phyloP scores from a whole-genome alignment of 1,140 invertebrate genomes.

The Euglossa dilemma region DNA sequence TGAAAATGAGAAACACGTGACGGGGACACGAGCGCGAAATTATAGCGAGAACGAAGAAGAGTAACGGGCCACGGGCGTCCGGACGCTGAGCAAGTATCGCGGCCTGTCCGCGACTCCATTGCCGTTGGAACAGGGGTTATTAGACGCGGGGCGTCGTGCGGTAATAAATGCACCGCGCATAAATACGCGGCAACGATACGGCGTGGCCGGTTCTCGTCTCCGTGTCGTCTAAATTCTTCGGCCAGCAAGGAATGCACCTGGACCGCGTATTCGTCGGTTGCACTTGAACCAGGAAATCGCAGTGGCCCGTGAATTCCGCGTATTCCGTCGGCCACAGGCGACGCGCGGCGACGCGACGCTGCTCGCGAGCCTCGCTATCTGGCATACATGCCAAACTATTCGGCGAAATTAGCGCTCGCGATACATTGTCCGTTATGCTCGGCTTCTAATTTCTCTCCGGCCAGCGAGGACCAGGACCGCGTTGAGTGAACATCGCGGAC shows the following conservation, averaged over 20 bases:
- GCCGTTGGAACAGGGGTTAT: conserved; percentile 38
- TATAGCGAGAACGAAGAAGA: conserved; percentile 2
- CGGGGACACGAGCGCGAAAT: conserved; percentile 16
- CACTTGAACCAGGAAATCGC: conserved; percentile 64
- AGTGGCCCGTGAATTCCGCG: conserved; percentile 19
- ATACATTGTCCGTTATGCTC: not conserved
- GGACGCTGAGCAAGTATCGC: conserved; percentile 26
- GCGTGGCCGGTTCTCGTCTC: conserved; percentile 38
- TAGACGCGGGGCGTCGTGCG: conserved; percentile 41
- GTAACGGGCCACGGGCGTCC: conserved; percentile 22
- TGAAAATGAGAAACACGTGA: conserved; percentile 37
- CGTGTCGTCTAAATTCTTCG: conserved; percentile 56
- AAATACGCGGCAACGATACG: conserved; percentile 43
- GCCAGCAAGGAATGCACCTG: conserved; percentile 16
- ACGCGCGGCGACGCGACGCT: not conserved
- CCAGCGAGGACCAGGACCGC: not conserved
- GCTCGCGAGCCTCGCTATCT: not conserved
- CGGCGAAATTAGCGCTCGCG: conserved; percentile 4
- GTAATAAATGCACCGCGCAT: conserved; percentile 57
- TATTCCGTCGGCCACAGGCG: not conserved
- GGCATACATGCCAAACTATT: conserved; percentile 16
- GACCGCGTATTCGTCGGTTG: conserved; percentile 44
- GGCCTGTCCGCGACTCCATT: conserved; percentile 16
- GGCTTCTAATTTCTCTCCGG: not conserved
- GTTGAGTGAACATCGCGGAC: not conserved